Evolutionary conservation across 2,888 invertebrate species (phyloP), one percentile per base, ranked within the genome.

Genomic region (Corythucha ciliata): DNA sequence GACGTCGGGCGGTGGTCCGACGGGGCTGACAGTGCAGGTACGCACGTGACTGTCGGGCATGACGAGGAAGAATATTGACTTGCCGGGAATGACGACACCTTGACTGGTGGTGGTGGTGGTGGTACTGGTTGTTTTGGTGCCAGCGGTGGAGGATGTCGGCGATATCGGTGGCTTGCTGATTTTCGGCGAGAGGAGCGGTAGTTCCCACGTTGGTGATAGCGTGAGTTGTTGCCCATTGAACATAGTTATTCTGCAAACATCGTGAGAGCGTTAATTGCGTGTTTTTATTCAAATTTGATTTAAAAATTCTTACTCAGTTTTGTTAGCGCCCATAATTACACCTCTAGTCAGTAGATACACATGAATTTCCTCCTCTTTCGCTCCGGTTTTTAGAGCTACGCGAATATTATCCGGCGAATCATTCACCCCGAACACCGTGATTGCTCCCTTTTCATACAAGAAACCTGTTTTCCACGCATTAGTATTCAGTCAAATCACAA

Each of bases 341-440:
- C 47, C 52, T 12, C 41, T 37, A 3, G 57, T 59, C 29, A 59
- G 44, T 12, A 52, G 29, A 39, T 56, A 59, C 18, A 55, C 14
- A 42, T 59, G 59, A 26, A 56, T 49, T 27, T 41, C 33, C 47
- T 59, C 57, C 46, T 57, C 55, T 37, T 54, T 58, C 27, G 36
- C 39, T n/a, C 48, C 42, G 8, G 39, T 54, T 18, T 37, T 57
- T 20, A 57, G 24, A 2, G 33, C 37, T 10, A 59, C 18, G 27
- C 53, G 47, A n/a, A 52, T 73, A 0, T 76, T 70, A 1, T 76
- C 72, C 45, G 72, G 70, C 0, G 74, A 76, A 62, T 78, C 70
- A 66, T 87, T 87, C 8, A 79, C 75, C 36, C 78, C 79, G 65
- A 81, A 80, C 39, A 86, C 66, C 0, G 83, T 80, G 27, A 85